These are phyloP conservation scores for crab-eating macaque (Macaca fascicularis) DNA, from an alignment of 2,113 vertebrate genomes.

Conservation along the genomic window DNA sequence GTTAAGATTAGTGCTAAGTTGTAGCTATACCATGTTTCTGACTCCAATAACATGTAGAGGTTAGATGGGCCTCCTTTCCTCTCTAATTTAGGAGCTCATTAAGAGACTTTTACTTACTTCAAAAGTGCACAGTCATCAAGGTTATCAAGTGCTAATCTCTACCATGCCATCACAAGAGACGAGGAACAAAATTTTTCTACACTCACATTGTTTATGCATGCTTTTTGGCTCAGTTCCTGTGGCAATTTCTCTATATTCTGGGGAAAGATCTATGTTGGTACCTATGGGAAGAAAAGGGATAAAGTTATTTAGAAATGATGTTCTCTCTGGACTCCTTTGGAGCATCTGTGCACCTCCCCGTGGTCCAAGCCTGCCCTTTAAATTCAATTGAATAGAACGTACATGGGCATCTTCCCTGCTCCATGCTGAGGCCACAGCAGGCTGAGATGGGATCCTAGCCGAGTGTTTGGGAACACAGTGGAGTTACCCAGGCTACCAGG, in stretches of 20 bases:
- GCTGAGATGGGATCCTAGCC: constrained; percentile 17
- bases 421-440: neutral
- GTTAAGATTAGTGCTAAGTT: constrained; percentile 51
- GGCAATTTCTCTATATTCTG: neutral
- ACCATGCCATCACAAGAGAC: constrained; percentile 44
- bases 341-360: neutral
- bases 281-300: neutral
- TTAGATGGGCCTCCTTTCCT: neutral
- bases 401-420: neutral
- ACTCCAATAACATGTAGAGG: constrained; percentile 66
- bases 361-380: neutral
- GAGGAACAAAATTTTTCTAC: constrained; percentile 53
- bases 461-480: constrained; percentile 74
- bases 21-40: constrained; percentile 60
- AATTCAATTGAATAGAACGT: neutral
- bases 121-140: constrained; percentile 56
- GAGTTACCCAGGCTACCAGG: constrained; percentile 70
- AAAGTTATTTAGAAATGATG: neutral
- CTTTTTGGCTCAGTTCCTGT: neutral
- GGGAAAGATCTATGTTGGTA: neutral
- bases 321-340: neutral
- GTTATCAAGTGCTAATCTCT: constrained; percentile 69
- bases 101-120: constrained; percentile 69
- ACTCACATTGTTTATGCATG: neutral
- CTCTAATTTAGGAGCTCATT: constrained; percentile 75